Percentiles rank a stretch among this genome's conserved stretches.
Conservation (phyloP, 2,113 vertebrate species). For the Orthonyx spaldingii region DNA sequence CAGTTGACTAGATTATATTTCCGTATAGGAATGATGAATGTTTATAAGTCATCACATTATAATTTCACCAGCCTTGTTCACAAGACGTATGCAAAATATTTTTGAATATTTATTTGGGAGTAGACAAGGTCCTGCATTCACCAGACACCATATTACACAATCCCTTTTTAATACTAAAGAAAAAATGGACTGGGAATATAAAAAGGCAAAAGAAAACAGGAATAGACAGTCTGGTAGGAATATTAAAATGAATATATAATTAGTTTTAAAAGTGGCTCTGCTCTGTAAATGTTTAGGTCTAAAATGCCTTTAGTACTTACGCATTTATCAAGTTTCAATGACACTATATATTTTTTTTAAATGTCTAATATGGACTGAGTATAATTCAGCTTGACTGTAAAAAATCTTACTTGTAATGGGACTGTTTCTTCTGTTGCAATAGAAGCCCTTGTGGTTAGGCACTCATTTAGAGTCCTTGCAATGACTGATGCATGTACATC, state of each 20-base stretch:
- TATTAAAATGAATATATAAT: neutral
- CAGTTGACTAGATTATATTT: slow-evolving; percentile 46
- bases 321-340: neutral
- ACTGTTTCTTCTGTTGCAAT: neutral
- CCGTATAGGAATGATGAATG: slow-evolving; percentile 23
- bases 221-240: neutral
- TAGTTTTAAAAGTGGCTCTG: neutral
- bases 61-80: slow-evolving; percentile 51
- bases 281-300: neutral
- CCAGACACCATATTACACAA: slow-evolving; percentile 22
- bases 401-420: neutral
- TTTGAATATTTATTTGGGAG: slow-evolving; percentile 57
- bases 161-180: neutral
- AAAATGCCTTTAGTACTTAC: neutral
- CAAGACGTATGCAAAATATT: slow-evolving; percentile 49
- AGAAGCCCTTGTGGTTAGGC: neutral
- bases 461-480: neutral
- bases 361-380: neutral
- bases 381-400: neutral
- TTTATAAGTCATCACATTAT: slow-evolving; percentile 44
- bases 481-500: accelerated
- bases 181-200: neutral
- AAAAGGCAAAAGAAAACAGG: slow-evolving; percentile 9
- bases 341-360: neutral
- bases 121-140: slow-evolving; percentile 14